Evolutionary conservation across 1,140 invertebrate genomes (phyloP), one percentile per base, ranked within the genome.

Genomic region (Sogatella furcifera): DNA sequence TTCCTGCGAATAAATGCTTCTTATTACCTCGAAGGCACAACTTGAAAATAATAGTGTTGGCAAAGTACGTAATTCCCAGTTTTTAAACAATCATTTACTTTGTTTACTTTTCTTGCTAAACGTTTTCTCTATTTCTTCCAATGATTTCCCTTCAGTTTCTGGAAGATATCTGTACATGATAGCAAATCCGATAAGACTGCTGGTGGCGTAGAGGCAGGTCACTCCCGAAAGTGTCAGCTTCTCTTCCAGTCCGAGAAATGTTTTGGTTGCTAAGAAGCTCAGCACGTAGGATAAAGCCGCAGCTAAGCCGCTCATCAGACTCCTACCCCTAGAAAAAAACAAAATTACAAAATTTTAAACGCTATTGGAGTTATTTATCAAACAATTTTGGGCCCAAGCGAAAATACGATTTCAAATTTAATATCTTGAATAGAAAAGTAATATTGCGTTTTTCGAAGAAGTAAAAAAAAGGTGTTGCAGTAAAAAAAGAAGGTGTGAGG

Each of bases 131-230:
- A 70, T 68, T 43, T 68, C 62, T 19, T 68, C 60, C 8, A 70
- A 56, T 10, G 67, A 58, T 52, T 61, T 64, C 31, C 68, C 68
- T 59, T 70, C 68, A 1, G 69, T 70, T 56, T 70, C 69, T 21
- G 68, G 67, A 55, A 70, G 46, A 34, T 41, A 63, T 13, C 52
- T 60, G 46, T 64, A 68, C 19, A 69, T 21, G 31, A 64, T 67
- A 0, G 65, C n/a, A 0, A 59, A 61, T 14, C 68, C 69, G 4
- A 66, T 4, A 8, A 64, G 14, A n/a, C 55, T 61, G 13, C 65
- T 46, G 1, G 31, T 31, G 2, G 61, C 66, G 14, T 67, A 69
- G 1, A 65, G 15, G 15, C 65, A 55, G 52, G 66, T 68, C 11
- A 68, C 43, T 15, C 67, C 65, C 6, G 57, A 38, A 0, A 68